Percentiles rank a stretch among this genome's conserved stretches.
These are phyloP conservation scores for Sturnus vulgaris DNA, from an alignment of 2,113 vertebrate species.

Conservation along the genomic window DNA sequence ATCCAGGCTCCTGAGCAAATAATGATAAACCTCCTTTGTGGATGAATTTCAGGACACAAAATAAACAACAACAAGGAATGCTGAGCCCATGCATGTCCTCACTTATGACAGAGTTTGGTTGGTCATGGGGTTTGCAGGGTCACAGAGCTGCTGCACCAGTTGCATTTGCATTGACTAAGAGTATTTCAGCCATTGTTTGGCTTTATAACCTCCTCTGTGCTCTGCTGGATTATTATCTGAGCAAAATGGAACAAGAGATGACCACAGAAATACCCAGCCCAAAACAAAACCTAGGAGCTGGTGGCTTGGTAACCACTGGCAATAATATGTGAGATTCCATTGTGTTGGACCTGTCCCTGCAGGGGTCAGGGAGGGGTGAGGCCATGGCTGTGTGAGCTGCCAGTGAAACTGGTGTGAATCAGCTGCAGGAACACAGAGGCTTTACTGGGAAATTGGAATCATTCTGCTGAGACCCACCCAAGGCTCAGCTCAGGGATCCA, in stretches of 20 bases:
- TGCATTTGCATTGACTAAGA: conserved; percentile 37
- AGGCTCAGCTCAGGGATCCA: not conserved
- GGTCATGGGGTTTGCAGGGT: not conserved
- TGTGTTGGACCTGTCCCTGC: not conserved
- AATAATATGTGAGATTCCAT: not conserved
- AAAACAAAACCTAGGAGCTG: not conserved
- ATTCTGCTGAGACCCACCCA: not conserved
- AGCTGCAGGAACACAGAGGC: not conserved
- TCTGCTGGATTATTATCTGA: not conserved
- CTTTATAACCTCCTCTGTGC: not conserved
- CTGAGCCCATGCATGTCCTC: not conserved
- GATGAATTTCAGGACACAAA: not conserved
- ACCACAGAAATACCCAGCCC: conserved; percentile 4
- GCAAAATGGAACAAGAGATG: not conserved
- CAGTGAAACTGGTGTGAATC: not conserved
- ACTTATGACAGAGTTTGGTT: not conserved
- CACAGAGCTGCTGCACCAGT: not conserved
- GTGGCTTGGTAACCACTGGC: not conserved
- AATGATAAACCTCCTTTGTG: not conserved
- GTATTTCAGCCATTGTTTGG: not conserved
- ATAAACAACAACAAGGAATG: not conserved
- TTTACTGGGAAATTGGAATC: not conserved
- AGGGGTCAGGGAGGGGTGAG: not conserved
- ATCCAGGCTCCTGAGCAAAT: not conserved
- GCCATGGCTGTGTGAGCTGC: not conserved